Base-by-base conservation (phyloP, 2,113 vertebrate genomes). In the Anseranas semipalmata region DNA sequence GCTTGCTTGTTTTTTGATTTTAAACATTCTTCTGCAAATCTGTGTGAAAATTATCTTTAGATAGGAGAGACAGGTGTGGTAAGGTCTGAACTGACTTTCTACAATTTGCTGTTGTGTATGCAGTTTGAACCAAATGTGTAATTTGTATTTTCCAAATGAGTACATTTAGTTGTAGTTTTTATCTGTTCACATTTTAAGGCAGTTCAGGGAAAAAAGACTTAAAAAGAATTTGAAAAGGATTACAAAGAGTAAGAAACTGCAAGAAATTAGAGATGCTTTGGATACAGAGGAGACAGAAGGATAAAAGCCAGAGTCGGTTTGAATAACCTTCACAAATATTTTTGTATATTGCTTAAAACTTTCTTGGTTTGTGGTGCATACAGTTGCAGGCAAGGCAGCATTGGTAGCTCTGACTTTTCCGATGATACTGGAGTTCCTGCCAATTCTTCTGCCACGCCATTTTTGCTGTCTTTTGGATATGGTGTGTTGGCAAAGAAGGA, bases 351-450 rank as follows among this genome's bases (percentile, higher is more conserved):
- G 1, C 37, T 79, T 80, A 94, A 79, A 87, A 80, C 39, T 95
- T 73, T 41, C 46, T 65, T 87, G 71, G 39, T 92, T 93, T 74
- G 4, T 92, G 78, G 32, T 71, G 87, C 1, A 2, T 93, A 6
- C 84, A 98, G 98, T 87, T 96, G 78, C 96, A 60, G 98, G 97
- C 50, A 89, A 87, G 86, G 92, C 39, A 1, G 96, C 88, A 3
- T 68, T 96, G 94, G 87, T 21, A 89, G 98, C 97, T 46, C 93
- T 98, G 96, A 21, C 48, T 58, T 98, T 96, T 85, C 98, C 98
- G 0, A 82, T 83, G 92, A 68, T 98, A 41, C 65, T 98, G 97
- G 97, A 98, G 79, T 98, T 98, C 92, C 73, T 98, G 77, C 98
- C 97, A 0, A 2, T 73, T 85, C 98, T 98, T 93, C 92, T 98